phyloP scores from a whole-genome alignment of 2,888 invertebrate species.

The Dynastes grantii region DNA sequence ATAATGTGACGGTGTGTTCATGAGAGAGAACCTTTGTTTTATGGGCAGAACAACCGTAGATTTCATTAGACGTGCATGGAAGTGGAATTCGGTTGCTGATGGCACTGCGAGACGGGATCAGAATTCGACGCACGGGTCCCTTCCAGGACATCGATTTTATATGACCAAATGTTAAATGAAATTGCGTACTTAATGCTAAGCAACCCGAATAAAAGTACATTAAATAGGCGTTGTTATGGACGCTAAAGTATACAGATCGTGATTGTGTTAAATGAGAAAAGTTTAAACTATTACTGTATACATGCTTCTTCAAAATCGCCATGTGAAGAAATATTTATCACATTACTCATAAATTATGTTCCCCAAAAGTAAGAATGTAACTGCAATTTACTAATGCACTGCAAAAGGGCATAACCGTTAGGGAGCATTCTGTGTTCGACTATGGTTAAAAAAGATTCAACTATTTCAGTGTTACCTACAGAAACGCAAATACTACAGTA shows the following conservation, averaged over 20 bases:
- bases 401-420: too few relatives aligned
- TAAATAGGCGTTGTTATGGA: neutral
- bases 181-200: conserved; percentile 59
- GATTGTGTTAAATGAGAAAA: neutral
- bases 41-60: conserved; percentile 48
- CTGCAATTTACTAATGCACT: too few relatives aligned
- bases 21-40: conserved; percentile 45
- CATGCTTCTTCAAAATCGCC: too few relatives aligned
- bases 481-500: too few relatives aligned
- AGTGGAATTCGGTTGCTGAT: conserved; percentile 8
- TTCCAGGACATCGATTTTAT: conserved; percentile 62
- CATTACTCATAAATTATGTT: too few relatives aligned
- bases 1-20: conserved; percentile 44
- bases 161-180: conserved; percentile 61
- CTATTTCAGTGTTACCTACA: too few relatives aligned
- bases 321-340: too few relatives aligned
- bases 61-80: conserved; percentile 46
- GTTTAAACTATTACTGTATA: neutral
- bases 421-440: too few relatives aligned
- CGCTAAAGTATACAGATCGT: neutral
- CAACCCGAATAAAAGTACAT: conserved; percentile 52
- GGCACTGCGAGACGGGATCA: conserved; percentile 7
- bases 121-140: conserved; percentile 56
- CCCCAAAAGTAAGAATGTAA: too few relatives aligned
- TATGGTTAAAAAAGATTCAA: too few relatives aligned